Percentiles rank a stretch among this genome's conserved stretches.
Conservation (phyloP, 2,797 vertebrate species). For the Phataginus tricuspis region DNA sequence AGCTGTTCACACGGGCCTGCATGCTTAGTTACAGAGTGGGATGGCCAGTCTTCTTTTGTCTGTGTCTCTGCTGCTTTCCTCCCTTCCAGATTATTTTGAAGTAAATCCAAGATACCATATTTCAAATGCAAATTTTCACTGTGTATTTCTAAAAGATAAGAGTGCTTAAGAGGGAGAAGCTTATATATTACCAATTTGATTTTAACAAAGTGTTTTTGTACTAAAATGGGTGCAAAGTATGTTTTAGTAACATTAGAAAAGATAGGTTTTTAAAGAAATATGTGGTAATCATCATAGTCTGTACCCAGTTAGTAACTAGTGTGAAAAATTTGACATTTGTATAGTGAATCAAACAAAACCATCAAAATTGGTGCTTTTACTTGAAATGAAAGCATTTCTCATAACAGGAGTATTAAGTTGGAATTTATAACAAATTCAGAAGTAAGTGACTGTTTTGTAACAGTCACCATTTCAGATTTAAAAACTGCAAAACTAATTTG, state of each 20-base stretch:
- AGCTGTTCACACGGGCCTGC: not conserved
- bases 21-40: not conserved
- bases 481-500: not conserved
- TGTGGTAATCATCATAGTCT: not conserved
- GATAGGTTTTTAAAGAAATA: not conserved
- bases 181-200: conserved; percentile 30
- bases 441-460: too few relatives aligned
- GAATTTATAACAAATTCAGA: not conserved
- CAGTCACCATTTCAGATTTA: not conserved
- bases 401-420: not conserved
- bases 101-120: conserved; percentile 8
- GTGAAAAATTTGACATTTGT: not conserved
- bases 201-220: conserved; percentile 1
- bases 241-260: conserved; percentile 9
- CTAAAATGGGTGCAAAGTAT: not conserved
- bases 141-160: not conserved
- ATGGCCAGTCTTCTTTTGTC: not conserved
- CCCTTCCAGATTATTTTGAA: not conserved
- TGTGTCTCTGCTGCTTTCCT: not conserved
- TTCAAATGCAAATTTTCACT: conserved; percentile 17
- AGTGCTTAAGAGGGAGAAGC: not conserved
- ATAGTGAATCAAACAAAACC: not conserved
- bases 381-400: conserved; percentile 32
- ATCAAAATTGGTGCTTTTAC: not conserved
- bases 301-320: not conserved